These are phyloP conservation scores for Watsonalla binaria DNA, from an alignment of 2,888 invertebrate genomes.

Conservation along the genomic window DNA sequence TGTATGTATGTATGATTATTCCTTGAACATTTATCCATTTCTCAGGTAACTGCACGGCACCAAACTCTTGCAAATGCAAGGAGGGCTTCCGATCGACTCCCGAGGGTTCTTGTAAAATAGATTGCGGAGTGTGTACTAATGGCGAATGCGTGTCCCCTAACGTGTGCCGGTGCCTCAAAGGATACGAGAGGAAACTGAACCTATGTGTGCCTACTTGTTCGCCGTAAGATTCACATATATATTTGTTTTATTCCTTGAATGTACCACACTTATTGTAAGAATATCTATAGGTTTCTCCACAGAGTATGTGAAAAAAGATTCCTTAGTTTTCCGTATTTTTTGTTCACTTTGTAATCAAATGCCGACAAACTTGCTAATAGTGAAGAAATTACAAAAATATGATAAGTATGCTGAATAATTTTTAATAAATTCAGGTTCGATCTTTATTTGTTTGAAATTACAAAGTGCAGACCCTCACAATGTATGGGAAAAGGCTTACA, in stretches of 20 bases:
- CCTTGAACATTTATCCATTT: background rate
- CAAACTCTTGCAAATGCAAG: constrained; percentile 79
- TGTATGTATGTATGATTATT: too few species aligned
- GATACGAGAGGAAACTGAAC: constrained; percentile 30
- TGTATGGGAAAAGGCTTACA: background rate
- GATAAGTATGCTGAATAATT: too few species aligned
- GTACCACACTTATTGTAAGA: too few species aligned
- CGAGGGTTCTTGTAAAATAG: constrained; percentile 57
- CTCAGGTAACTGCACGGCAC: constrained; percentile 71
- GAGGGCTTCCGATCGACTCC: constrained; percentile 62
- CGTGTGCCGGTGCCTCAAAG: constrained; percentile 69
- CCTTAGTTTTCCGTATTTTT: background rate
- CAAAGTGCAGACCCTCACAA: background rate
- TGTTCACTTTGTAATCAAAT: background rate
- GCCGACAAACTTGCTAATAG: background rate
- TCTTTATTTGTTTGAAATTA: background rate
- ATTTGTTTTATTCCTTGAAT: too few species aligned
- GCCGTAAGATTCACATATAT: constrained; percentile 36
- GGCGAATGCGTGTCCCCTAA: constrained; percentile 73
- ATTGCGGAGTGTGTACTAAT: constrained; percentile 44
- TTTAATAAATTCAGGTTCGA: too few species aligned
- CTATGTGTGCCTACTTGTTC: constrained; percentile 49
- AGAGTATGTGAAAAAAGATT: background rate
- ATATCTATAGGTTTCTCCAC: background rate
- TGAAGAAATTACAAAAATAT: too few species aligned